Conservation (phyloP, 1,140 invertebrate genomes). For the Euglossa dilemma region DNA sequence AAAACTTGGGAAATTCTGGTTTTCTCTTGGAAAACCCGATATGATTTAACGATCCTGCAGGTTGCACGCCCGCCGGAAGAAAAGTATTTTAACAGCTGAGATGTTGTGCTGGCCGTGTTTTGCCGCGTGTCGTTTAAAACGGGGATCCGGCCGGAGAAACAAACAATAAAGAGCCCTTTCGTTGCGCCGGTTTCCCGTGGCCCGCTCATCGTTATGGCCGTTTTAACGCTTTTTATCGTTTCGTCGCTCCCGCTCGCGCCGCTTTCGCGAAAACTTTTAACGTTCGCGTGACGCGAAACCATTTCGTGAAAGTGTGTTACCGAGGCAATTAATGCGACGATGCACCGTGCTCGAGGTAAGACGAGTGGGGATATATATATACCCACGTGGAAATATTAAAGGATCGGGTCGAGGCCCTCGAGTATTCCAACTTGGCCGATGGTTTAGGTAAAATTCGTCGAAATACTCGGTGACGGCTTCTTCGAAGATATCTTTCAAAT, state of each 20-base stretch:
- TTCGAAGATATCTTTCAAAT: too few species aligned
- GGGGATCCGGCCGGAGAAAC: conserved; percentile 33
- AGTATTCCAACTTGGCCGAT: too few species aligned
- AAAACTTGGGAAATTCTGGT: neutral
- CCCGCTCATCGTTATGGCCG: conserved; percentile 14
- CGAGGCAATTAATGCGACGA: conserved; percentile 14
- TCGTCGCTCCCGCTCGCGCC: neutral
- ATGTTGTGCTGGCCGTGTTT: conserved; percentile 18
- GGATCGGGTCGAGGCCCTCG: neutral
- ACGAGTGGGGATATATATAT: neutral
- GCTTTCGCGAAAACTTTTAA: conserved; percentile 17
- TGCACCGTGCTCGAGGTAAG: too few species aligned
- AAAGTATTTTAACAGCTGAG: conserved; percentile 37
- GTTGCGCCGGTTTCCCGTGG: conserved; percentile 4
- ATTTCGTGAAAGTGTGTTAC: conserved; percentile 21
- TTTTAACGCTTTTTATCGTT: conserved; percentile 27
- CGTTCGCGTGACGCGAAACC: neutral
- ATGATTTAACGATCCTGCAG: conserved; percentile 6
- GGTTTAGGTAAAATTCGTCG: too few species aligned
- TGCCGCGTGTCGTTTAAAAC: conserved; percentile 36
- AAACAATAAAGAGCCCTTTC: conserved; percentile 30
- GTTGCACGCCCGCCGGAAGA: neutral
- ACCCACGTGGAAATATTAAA: neutral
- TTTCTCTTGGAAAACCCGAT: neutral
- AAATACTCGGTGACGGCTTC: too few species aligned